phyloP scores from a whole-genome alignment of 2,113 vertebrate species.

The Physeter macrocephalus region DNA sequence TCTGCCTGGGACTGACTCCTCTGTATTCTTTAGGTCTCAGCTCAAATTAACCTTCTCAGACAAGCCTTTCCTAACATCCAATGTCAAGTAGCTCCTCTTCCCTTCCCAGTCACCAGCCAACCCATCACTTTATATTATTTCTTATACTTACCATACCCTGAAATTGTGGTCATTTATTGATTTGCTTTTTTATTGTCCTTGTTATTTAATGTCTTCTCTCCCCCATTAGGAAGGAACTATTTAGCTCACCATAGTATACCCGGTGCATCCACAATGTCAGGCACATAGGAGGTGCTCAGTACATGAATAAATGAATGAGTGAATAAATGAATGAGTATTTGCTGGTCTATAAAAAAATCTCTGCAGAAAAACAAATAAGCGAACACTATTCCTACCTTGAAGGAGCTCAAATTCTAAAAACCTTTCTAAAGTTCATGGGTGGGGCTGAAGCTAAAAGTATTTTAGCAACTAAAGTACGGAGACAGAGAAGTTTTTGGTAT shows the following conservation, averaged over 20 bases:
- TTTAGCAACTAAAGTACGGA: neutral
- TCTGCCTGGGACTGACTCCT: neutral
- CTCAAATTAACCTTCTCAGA: neutral
- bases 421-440: neutral
- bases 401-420: neutral
- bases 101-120: neutral
- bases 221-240: neutral
- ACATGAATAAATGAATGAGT: neutral
- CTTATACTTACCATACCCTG: neutral
- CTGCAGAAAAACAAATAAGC: neutral
- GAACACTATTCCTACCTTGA: neutral
- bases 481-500: neutral
- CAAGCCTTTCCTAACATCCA: neutral
- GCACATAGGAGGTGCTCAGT: neutral
- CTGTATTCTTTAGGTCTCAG: neutral
- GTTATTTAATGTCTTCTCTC: neutral
- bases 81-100: neutral
- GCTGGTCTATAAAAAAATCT: neutral
- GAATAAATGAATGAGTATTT: neutral
- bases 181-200: neutral
- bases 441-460: conserved; percentile 22
- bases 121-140: neutral
- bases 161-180: neutral
- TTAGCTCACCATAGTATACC: neutral
- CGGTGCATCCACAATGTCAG: neutral